Conservation (phyloP, 1,140 invertebrate genomes). For the Aphaenogaster floridana region DNA sequence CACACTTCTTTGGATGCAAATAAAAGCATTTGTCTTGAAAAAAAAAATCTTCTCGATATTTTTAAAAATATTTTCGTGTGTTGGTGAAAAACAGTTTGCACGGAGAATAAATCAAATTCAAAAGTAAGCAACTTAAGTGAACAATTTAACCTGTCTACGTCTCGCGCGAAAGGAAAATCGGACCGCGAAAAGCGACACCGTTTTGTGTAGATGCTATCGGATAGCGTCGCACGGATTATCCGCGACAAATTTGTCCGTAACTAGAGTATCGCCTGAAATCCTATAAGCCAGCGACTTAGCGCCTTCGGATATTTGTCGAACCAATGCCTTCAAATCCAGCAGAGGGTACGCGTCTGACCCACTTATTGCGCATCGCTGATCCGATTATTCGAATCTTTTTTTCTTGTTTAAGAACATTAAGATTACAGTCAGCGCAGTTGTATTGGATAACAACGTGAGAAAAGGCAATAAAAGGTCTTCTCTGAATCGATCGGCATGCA, state of each 20-base stretch:
- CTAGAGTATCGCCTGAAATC: conserved; percentile 70
- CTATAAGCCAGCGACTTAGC: conserved; percentile 69
- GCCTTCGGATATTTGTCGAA: conserved; percentile 48
- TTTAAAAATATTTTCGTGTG: neutral
- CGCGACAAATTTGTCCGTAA: conserved; percentile 43
- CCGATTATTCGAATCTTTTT: conserved; percentile 39
- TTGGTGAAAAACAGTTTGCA: neutral
- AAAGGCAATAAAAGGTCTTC: neutral
- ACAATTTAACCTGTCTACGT: neutral
- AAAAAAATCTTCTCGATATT: neutral
- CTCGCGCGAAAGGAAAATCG: neutral
- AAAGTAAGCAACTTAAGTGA: neutral
- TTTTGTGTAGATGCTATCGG: conserved; percentile 1
- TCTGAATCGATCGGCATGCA: neutral
- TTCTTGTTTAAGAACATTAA: conserved; percentile 1
- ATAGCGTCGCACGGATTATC: conserved; percentile 25
- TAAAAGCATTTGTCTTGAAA: neutral
- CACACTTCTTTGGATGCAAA: neutral
- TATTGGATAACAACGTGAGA: conserved; percentile 3
- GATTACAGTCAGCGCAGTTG: neutral
- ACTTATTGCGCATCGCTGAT: conserved; percentile 59
- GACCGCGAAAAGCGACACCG: neutral
- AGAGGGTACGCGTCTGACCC: conserved; percentile 59
- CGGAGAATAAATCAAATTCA: neutral
- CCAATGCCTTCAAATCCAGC: conserved; percentile 39